Conservation (phyloP, 2,113 vertebrate species). For the Naja naja region DNA sequence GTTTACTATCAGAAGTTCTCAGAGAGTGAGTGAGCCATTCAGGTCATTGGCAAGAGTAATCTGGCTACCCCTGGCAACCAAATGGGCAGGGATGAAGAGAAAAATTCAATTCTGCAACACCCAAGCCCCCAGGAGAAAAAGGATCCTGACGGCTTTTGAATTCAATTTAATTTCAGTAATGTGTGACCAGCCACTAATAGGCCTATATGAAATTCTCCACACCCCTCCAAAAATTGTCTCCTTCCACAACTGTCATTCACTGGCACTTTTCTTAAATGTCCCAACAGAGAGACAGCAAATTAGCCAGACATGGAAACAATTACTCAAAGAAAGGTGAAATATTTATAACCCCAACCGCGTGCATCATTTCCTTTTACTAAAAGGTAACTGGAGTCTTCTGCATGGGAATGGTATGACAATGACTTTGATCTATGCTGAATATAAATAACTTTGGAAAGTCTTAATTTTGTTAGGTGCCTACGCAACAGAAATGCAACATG, state of each 20-base stretch:
- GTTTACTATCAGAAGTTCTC: neutral
- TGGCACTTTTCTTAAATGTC: slow-evolving; percentile 3
- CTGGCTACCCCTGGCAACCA: neutral
- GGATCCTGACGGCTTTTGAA: neutral
- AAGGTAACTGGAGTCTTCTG: neutral
- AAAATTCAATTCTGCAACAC: neutral
- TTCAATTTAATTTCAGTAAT: neutral
- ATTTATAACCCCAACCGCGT: neutral
- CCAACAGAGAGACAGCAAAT: neutral
- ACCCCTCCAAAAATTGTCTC: neutral
- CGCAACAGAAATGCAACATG: neutral
- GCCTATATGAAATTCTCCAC: neutral
- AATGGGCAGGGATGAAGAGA: neutral
- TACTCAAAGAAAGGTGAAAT: slow-evolving; percentile 19
- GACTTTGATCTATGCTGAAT: neutral
- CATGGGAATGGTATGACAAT: neutral
- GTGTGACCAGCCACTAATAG: neutral
- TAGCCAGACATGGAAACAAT: neutral
- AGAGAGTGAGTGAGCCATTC: neutral
- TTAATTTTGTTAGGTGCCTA: neutral
- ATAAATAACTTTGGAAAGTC: neutral
- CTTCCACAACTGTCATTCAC: neutral
- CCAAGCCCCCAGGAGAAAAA: neutral
- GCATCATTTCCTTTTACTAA: neutral
- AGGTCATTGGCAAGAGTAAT: neutral